These are phyloP conservation scores for Calidris pugnax DNA, from an alignment of 2,113 vertebrate species.

Conservation along the genomic window DNA sequence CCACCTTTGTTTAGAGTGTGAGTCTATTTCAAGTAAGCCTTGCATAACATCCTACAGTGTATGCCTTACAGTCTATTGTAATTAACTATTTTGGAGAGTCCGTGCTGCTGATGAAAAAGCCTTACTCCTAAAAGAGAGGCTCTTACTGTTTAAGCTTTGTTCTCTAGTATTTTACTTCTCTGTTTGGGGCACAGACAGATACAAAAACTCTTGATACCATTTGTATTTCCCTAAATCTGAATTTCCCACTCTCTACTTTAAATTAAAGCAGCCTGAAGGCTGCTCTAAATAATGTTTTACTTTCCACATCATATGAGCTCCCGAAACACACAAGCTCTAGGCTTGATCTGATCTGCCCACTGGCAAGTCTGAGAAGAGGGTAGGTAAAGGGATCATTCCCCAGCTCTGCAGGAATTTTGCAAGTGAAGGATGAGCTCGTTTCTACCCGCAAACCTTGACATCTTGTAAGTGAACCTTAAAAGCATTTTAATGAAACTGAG, in stretches of 20 bases:
- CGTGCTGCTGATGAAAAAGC: not conserved
- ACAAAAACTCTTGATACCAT: not conserved
- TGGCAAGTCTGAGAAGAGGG: not conserved
- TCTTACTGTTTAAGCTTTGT: not conserved
- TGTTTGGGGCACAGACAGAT: not conserved
- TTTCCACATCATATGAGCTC: not conserved
- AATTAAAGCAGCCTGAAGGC: not conserved
- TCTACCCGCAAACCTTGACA: not conserved
- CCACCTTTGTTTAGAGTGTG: not conserved
- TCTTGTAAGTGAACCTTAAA: not conserved
- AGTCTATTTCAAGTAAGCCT: not conserved
- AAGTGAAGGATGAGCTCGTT: not conserved
- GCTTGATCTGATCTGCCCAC: not conserved
- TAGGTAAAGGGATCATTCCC: not conserved
- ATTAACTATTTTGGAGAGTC: not conserved
- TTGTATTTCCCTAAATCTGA: not conserved
- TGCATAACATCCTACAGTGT: not conserved
- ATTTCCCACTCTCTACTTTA: not conserved
- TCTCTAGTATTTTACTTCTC: not conserved
- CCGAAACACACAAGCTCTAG: not conserved
- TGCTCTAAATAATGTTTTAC: not conserved
- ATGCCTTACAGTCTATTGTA: not conserved
- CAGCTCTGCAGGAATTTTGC: not conserved
- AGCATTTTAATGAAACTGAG: not conserved
- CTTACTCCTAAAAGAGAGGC: not conserved